Evolutionary conservation across 2,888 invertebrate genomes (phyloP), one percentile per base, ranked within the genome.

Genomic region (Ypsolopha scabrella): DNA sequence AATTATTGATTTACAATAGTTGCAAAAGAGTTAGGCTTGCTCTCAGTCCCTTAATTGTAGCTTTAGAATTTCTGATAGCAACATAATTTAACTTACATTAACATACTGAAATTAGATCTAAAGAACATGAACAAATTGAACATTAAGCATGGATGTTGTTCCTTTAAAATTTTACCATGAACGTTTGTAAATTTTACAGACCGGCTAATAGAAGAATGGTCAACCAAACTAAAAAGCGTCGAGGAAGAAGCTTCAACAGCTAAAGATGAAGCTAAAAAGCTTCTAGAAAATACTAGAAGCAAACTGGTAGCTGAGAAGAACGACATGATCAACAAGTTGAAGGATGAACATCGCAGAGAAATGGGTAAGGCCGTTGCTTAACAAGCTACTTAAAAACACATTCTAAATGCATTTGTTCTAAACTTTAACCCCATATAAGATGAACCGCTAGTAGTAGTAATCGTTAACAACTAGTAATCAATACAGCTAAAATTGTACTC

Each of bases 341-440:
- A 90, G 55, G 88, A 89, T 48, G 87, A 90, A 61, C 90, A 91
- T 70, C 75, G 88, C 56, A 69, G 75, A 52, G 89, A 90, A 68
- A 87, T 91, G 86, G 90, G 91, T 91, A 55, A 62, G 70, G 39
- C 0, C 7, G 4, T 24, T 24, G 24, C 4, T 24, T 24, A 4
- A 24, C n/a, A n/a, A n/a, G n/a, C n/a, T n/a, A n/a, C n/a, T n/a
- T n/a, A 24, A 3, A 4, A 4, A 2, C 24, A 24, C 2, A 24
- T 24, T 24, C 24, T 3, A 24, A 24, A 24, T 24, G 24, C 2
- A 4, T 24, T 24, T 24, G 24, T 2, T n/a, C n/a, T n/a, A 24
- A 24, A 4, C 4, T 24, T 24, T 24, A 24, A 24, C 24, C 24
- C 4, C 24, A 24, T 24, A 2, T 24, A 24, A 24, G n/a, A 3